phyloP scores from a whole-genome alignment of 2,797 vertebrate species.

The Helostoma temminkii region DNA sequence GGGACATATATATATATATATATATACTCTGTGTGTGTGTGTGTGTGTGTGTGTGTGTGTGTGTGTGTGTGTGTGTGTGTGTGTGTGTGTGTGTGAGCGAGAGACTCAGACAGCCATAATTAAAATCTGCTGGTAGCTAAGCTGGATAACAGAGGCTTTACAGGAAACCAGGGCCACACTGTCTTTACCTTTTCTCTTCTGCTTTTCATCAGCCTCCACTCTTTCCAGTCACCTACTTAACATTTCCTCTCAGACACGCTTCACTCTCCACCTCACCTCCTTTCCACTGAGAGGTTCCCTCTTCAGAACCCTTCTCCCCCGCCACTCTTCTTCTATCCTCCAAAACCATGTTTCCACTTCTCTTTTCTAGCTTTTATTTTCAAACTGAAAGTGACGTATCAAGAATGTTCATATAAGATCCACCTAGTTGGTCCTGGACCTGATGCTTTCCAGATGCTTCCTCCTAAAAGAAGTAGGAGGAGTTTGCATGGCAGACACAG shows the following conservation, averaged over 20 bases:
- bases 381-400: no score
- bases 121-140: constrained; percentile 67
- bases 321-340: not conserved
- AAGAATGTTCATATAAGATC: no score
- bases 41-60: not conserved
- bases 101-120: constrained; percentile 63
- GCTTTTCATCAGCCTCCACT: constrained; percentile 10
- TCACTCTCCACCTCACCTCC: not conserved
- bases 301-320: not conserved
- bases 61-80: constrained; percentile 35
- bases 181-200: constrained; percentile 37
- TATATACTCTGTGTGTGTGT: not conserved
- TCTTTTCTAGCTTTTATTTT: no score
- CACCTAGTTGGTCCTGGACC: not conserved
- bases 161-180: constrained; percentile 25
- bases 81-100: constrained; percentile 30
- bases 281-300: not conserved
- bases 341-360: not conserved
- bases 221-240: constrained; percentile 24
- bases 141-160: constrained; percentile 66
- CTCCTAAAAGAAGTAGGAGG: constrained; percentile 2
- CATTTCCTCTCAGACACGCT: constrained; percentile 11
- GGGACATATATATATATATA: no score
- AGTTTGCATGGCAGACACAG: not conserved
- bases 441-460: constrained; percentile 19